Evolutionary conservation across 2,888 invertebrate species (phyloP).

Genomic region (Scaptomyza reducta): DNA sequence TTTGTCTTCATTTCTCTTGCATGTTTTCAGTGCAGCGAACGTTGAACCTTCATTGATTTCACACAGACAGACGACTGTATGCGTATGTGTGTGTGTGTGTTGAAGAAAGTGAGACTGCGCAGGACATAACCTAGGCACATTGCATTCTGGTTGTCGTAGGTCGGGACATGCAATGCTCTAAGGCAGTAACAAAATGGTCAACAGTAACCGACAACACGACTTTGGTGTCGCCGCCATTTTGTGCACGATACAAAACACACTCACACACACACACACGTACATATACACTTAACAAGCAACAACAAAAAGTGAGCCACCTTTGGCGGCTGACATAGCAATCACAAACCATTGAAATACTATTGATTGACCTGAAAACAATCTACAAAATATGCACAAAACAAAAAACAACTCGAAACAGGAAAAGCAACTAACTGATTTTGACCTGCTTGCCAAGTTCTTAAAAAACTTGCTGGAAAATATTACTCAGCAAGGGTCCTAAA

Average conservation of each 20-base stretch:
- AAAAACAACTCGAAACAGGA: constrained; percentile 12
- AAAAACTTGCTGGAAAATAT: not conserved
- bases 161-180: constrained; percentile 50
- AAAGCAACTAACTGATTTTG: constrained; percentile 10
- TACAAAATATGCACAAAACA: constrained; percentile 6
- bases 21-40: constrained; percentile 45
- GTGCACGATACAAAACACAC: constrained; percentile 27
- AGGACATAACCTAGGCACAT: constrained; percentile 61
- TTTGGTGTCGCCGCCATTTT: constrained; percentile 51
- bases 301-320: constrained; percentile 9
- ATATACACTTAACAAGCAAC: constrained; percentile 10
- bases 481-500: not conserved
- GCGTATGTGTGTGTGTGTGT: constrained; percentile 18
- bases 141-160: constrained; percentile 68
- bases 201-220: constrained; percentile 40
- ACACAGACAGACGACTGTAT: constrained; percentile 25
- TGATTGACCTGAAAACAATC: constrained; percentile 81
- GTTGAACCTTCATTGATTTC: constrained; percentile 74
- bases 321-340: constrained; percentile 56
- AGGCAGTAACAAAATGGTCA: constrained; percentile 64
- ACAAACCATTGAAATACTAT: constrained; percentile 69
- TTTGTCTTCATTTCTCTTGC: constrained; percentile 32
- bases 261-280: constrained; percentile 11
- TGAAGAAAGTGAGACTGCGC: constrained; percentile 67
- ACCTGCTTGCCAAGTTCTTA: constrained; percentile 3